Evolutionary conservation across 2,888 invertebrate species (phyloP).

Genomic region (Pyrrhia umbra): DNA sequence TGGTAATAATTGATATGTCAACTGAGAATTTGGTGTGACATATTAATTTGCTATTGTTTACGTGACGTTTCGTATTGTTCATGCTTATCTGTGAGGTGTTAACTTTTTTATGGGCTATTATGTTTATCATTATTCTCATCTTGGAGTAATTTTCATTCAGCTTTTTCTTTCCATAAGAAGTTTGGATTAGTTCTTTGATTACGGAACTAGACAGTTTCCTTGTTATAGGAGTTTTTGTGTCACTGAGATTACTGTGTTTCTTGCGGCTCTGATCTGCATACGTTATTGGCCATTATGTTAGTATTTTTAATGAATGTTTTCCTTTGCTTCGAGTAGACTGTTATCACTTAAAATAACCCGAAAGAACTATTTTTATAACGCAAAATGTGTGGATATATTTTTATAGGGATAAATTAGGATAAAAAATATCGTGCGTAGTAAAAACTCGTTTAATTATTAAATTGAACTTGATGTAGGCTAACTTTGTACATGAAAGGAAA

Average conservation of each 20-base stretch:
- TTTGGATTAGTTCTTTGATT: slow-evolving; percentile 33
- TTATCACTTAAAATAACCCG: background rate
- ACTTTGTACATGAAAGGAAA: background rate
- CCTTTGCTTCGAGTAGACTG: background rate
- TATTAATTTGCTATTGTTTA: slow-evolving; percentile 47
- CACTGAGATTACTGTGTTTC: slow-evolving; percentile 22
- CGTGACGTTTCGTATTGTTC: slow-evolving; percentile 24
- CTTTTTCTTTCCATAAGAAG: slow-evolving; percentile 31
- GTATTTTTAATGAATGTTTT: background rate
- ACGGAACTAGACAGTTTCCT: slow-evolving; percentile 45
- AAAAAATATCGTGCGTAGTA: background rate
- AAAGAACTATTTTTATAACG: background rate
- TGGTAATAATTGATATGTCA: slow-evolving; percentile 64
- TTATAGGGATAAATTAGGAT: background rate
- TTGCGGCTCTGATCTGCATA: slow-evolving; percentile 44
- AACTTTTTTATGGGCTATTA: slow-evolving; percentile 7
- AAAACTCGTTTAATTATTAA: background rate
- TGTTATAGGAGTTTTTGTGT: slow-evolving; percentile 38
- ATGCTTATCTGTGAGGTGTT: slow-evolving; percentile 13
- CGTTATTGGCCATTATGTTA: slow-evolving; percentile 1
- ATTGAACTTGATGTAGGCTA: background rate
- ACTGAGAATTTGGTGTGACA: slow-evolving; percentile 40
- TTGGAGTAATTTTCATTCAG: slow-evolving; percentile 5
- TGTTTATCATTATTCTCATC: slow-evolving; percentile 16
- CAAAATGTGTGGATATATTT: background rate